Percentiles rank a stretch among this genome's conserved stretches.
Evolutionary conservation across 2,797 vertebrate genomes (phyloP).

Genomic region (Darevskia nairensis): DNA sequence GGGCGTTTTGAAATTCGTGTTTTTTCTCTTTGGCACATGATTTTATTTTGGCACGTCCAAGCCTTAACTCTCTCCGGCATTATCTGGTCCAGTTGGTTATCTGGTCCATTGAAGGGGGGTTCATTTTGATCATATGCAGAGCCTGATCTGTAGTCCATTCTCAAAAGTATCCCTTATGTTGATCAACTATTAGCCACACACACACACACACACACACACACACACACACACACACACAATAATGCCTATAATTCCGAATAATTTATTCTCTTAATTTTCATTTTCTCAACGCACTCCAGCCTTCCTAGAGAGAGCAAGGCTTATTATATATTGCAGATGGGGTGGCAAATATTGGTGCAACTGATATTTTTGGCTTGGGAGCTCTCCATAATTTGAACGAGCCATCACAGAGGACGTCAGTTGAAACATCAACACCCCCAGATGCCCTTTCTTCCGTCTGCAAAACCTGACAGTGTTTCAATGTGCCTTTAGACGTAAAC

Average conservation of each 20-base stretch:
- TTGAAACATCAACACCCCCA: neutral
- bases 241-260: neutral
- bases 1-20: neutral
- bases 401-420: too few species aligned
- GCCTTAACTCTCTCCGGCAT: neutral
- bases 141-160: neutral
- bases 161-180: neutral
- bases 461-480: too few species aligned
- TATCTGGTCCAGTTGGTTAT: neutral
- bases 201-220: too few species aligned
- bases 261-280: neutral
- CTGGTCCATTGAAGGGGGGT: neutral
- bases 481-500: neutral
- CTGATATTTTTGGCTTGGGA: neutral
- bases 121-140: neutral
- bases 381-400: neutral
- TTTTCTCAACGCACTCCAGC: neutral
- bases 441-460: neutral
- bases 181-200: too few species aligned
- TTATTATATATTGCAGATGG: neutral
- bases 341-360: neutral
- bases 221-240: neutral
- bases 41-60: neutral
- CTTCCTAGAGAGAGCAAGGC: neutral
- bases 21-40: neutral